Conservation (phyloP, 2,888 invertebrate genomes). For the Scaptodrosophila latifasciaeformis region DNA sequence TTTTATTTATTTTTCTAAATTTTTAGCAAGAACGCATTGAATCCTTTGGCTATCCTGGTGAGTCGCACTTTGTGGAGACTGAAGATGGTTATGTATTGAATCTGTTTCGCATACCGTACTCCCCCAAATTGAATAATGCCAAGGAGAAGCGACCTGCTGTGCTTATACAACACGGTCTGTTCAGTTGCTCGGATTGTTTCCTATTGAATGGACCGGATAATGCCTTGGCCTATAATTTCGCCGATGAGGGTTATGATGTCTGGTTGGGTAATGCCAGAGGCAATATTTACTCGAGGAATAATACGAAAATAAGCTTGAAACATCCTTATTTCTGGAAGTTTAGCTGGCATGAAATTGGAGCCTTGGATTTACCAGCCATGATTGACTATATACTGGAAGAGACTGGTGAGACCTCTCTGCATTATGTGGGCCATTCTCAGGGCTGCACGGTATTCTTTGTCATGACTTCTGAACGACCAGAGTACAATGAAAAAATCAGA, state of each 20-base stretch:
- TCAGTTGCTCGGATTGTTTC: constrained; percentile 81
- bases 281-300: constrained; percentile 78
- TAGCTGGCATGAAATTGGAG: constrained; percentile 78
- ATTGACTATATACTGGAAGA: constrained; percentile 77
- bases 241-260: constrained; percentile 77
- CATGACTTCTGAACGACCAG: constrained; percentile 73
- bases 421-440: constrained; percentile 80
- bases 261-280: constrained; percentile 82
- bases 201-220: constrained; percentile 81
- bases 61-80: constrained; percentile 83
- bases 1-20: neutral
- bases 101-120: constrained; percentile 85
- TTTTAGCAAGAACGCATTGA: constrained; percentile 60
- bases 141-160: constrained; percentile 77
- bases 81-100: constrained; percentile 89
- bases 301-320: constrained; percentile 71
- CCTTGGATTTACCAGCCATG: constrained; percentile 79
- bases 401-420: constrained; percentile 76
- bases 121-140: constrained; percentile 70
- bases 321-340: constrained; percentile 71
- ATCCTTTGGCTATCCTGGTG: constrained; percentile 78
- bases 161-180: constrained; percentile 87
- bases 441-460: constrained; percentile 77
- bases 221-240: constrained; percentile 77
- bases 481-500: constrained; percentile 76